Percentiles rank a stretch among this genome's conserved stretches.
These are phyloP conservation scores for Ranitomeya variabilis DNA, from an alignment of 2,113 vertebrate genomes.

Conservation along the genomic window DNA sequence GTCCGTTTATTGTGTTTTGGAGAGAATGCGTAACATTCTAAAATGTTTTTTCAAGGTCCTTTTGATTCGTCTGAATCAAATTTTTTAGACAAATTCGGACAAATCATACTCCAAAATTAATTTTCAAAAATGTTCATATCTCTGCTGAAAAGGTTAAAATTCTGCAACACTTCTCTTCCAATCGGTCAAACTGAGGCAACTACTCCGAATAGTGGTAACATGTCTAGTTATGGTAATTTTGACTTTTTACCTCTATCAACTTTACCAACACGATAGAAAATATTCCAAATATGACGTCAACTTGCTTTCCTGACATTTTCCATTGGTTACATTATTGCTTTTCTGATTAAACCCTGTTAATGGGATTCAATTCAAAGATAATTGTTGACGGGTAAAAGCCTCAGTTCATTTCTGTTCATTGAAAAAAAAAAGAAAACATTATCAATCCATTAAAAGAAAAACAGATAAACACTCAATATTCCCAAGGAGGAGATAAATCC, in stretches of 20 bases:
- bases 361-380: conserved; percentile 31
- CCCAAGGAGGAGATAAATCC: conserved; percentile 54
- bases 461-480: conserved; percentile 54
- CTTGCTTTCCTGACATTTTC: background rate
- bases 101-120: no score
- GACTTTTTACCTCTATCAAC: no score
- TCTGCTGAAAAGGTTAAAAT: background rate
- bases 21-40: no score
- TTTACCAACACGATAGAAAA: background rate
- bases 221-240: no score
- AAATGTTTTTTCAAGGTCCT: no score
- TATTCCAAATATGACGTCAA: background rate
- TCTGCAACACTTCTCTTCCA: background rate
- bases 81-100: no score
- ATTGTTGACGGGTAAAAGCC: conserved; percentile 47
- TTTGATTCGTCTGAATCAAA: no score
- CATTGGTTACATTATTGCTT: background rate
- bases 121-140: no score
- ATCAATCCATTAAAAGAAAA: conserved; percentile 50
- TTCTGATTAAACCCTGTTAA: conserved; percentile 20
- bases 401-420: conserved; percentile 41
- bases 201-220: no score
- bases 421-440: conserved; percentile 47
- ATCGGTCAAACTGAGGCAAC: background rate
- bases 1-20: no score